These are phyloP conservation scores for Oreortyx pictus DNA, from an alignment of 2,797 vertebrate genomes.

Conservation along the genomic window DNA sequence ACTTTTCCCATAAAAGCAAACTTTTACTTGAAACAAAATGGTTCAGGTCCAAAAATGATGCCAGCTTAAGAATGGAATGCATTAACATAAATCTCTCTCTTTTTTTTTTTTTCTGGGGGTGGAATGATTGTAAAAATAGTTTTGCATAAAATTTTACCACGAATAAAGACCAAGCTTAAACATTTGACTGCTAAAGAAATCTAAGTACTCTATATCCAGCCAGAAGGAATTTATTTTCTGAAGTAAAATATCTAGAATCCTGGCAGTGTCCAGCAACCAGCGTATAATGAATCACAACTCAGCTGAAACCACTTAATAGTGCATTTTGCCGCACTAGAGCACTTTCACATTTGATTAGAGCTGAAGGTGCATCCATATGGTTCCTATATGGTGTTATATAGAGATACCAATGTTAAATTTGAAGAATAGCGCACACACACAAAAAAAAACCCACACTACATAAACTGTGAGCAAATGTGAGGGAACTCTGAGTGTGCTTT, in stretches of 20 bases:
- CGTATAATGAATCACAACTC: conserved; percentile 43
- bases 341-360: background rate
- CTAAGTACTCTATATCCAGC: background rate
- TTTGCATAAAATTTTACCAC: conserved; percentile 68
- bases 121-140: conserved; percentile 67
- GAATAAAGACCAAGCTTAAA: conserved; percentile 48
- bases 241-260: conserved; percentile 15
- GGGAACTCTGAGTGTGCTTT: background rate
- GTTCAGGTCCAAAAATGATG: conserved; percentile 60
- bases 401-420: background rate
- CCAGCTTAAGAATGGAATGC: conserved; percentile 65
- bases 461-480: background rate
- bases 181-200: conserved; percentile 46
- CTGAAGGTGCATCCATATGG: conserved; percentile 36
- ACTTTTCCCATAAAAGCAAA: conserved; percentile 61
- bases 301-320: background rate
- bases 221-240: conserved; percentile 46
- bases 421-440: background rate
- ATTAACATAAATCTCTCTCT: conserved; percentile 44
- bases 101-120: conserved; percentile 49
- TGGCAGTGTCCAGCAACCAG: background rate
- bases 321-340: conserved; percentile 33
- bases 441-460: background rate
- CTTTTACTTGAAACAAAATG: conserved; percentile 61
- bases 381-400: conserved; percentile 9